Evolutionary conservation across 2,113 vertebrate genomes (phyloP).

Genomic region (Pseudorasbora parva): DNA sequence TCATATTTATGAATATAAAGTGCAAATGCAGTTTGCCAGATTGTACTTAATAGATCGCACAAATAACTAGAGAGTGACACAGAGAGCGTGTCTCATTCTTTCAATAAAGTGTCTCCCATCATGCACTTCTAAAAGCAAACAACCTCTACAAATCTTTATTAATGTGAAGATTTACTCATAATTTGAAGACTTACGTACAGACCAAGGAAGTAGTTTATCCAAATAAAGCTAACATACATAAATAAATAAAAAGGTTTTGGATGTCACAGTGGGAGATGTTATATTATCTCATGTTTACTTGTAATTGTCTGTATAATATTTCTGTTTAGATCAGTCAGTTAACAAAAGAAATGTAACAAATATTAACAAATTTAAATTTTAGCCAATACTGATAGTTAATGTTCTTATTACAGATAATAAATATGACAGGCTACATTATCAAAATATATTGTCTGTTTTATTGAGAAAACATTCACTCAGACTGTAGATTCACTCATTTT

Average conservation of each 20-base stretch:
- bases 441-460: too few relatives aligned
- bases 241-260: constrained; percentile 33
- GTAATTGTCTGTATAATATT: neutral
- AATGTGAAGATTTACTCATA: constrained; percentile 27
- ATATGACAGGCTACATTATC: too few relatives aligned
- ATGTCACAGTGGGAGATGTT: constrained; percentile 1
- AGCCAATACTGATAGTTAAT: neutral
- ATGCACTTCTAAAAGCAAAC: constrained; percentile 43
- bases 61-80: neutral
- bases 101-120: constrained; percentile 25
- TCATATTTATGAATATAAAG: constrained; percentile 50
- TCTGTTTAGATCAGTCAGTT: neutral
- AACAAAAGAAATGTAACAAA: neutral
- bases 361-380: neutral
- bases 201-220: constrained; percentile 17
- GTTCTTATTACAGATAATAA: too few relatives aligned
- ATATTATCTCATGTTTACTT: neutral
- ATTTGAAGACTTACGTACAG: too few relatives aligned
- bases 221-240: constrained; percentile 43
- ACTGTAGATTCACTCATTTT: too few relatives aligned
- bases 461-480: too few relatives aligned
- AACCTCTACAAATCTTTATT: constrained; percentile 37
- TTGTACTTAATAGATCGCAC: constrained; percentile 18
- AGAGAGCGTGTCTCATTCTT: neutral
- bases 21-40: constrained; percentile 36